Conservation (phyloP, 2,888 invertebrate species). For the Harpalus rubripes region DNA sequence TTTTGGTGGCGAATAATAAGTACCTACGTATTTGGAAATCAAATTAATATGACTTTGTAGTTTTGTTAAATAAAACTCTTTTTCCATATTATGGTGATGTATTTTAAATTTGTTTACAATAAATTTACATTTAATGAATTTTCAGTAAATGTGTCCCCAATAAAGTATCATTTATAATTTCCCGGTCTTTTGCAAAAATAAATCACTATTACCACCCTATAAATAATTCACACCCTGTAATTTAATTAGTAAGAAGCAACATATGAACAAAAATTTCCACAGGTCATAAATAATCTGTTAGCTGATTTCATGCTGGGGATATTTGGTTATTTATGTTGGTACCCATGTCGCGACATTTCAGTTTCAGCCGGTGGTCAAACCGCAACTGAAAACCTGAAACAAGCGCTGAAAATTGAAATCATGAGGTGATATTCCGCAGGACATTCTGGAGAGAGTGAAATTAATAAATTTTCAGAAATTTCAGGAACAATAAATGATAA, state of each 20-base stretch:
- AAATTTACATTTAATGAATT: background rate
- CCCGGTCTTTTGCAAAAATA: background rate
- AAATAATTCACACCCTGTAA: background rate
- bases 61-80: no score
- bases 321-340: slow-evolving; percentile 6
- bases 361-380: slow-evolving; percentile 1
- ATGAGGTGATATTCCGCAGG: background rate
- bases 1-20: no score
- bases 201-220: slow-evolving; percentile 5
- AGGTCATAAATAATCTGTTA: background rate
- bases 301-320: background rate
- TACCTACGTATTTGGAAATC: no score
- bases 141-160: background rate
- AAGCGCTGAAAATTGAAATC: slow-evolving; percentile 5
- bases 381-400: background rate
- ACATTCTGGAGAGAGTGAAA: no score
- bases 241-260: background rate
- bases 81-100: background rate
- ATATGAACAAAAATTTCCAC: slow-evolving; percentile 1
- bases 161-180: background rate
- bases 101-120: background rate
- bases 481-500: no score
- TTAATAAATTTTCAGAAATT: no score
- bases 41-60: no score
- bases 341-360: slow-evolving; percentile 1